phyloP scores from a whole-genome alignment of 2,797 vertebrate species.

The Acipenser ruthenus region DNA sequence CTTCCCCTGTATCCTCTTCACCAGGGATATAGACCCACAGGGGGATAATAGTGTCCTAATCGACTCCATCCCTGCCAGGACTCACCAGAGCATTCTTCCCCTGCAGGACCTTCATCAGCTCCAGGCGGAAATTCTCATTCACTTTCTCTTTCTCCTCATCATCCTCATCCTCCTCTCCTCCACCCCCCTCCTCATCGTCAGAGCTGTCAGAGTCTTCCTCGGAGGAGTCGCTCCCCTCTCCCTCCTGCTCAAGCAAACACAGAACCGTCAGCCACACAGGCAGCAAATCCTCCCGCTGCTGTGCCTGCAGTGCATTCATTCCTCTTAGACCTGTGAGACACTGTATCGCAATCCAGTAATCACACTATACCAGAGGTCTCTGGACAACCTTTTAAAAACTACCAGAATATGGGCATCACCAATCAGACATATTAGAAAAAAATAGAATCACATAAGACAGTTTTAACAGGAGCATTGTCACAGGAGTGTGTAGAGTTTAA shows the following conservation, averaged over 20 bases:
- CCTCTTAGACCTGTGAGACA: neutral
- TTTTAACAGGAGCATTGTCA: no score
- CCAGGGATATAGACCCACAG: no score
- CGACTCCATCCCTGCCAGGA: conserved; percentile 3
- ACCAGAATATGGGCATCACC: no score
- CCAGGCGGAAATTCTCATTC: conserved; percentile 77
- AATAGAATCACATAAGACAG: neutral
- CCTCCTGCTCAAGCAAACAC: conserved; percentile 33
- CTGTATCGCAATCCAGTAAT: neutral
- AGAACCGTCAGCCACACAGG: neutral
- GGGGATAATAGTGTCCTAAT: no score
- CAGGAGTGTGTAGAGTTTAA: no score
- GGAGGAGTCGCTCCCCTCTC: conserved; percentile 46
- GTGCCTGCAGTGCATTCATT: no score
- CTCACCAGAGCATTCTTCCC: conserved; percentile 70
- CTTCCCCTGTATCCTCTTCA: no score
- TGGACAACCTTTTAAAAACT: no score
- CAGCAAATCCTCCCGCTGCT: no score
- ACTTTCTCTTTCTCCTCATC: conserved; percentile 46
- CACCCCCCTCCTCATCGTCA: conserved; percentile 33
- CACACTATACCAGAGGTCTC: no score
- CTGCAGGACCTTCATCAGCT: conserved; percentile 83
- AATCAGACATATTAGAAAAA: neutral
- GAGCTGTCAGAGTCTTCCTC: conserved; percentile 36
- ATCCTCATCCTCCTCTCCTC: conserved; percentile 43